Conservation (phyloP, 2,113 vertebrate species). For the Macquaria australasica region DNA sequence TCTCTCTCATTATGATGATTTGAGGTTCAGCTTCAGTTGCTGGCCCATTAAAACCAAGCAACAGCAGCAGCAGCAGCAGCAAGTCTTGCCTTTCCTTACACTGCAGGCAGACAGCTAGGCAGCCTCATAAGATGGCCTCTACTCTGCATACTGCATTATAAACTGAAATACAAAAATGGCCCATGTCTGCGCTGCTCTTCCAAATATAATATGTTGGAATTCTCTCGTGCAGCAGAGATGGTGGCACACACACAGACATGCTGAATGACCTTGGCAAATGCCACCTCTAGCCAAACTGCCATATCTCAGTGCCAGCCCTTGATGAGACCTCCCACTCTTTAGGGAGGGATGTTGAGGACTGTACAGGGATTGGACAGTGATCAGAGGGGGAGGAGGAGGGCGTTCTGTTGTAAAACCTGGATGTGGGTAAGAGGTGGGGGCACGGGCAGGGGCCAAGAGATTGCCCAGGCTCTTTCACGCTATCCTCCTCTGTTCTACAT, state of each 20-base stretch:
- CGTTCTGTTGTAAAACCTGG: slow-evolving; percentile 23
- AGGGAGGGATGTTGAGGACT: slow-evolving; percentile 47
- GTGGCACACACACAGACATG: slow-evolving; percentile 40
- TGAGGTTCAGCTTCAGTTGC: slow-evolving; percentile 79
- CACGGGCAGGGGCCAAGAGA: background rate
- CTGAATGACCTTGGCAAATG: slow-evolving; percentile 72
- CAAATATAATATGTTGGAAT: slow-evolving; percentile 35
- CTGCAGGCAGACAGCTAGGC: slow-evolving; percentile 62
- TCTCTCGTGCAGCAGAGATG: slow-evolving; percentile 35
- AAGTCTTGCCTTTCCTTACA: slow-evolving; percentile 53
- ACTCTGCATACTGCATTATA: slow-evolving; percentile 65
- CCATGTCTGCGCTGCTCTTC: slow-evolving; percentile 20
- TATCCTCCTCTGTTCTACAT: slow-evolving; percentile 29
- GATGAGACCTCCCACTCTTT: slow-evolving; percentile 61
- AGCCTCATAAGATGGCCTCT: slow-evolving; percentile 73
- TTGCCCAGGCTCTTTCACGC: slow-evolving; percentile 14
- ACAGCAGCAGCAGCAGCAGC: slow-evolving; percentile 51
- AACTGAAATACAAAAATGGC: slow-evolving; percentile 48
- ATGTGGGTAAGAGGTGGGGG: slow-evolving; percentile 5
- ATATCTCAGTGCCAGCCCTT: slow-evolving; percentile 55
- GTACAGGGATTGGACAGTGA: slow-evolving; percentile 40
- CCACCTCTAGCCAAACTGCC: slow-evolving; percentile 56
- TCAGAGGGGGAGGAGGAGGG: background rate
- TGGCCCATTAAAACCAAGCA: slow-evolving; percentile 77
- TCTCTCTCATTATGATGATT: slow-evolving; percentile 83